Evolutionary conservation across 2,113 vertebrate genomes (phyloP), one percentile per base, ranked within the genome.

Genomic region (Potamarius usumacintae): DNA sequence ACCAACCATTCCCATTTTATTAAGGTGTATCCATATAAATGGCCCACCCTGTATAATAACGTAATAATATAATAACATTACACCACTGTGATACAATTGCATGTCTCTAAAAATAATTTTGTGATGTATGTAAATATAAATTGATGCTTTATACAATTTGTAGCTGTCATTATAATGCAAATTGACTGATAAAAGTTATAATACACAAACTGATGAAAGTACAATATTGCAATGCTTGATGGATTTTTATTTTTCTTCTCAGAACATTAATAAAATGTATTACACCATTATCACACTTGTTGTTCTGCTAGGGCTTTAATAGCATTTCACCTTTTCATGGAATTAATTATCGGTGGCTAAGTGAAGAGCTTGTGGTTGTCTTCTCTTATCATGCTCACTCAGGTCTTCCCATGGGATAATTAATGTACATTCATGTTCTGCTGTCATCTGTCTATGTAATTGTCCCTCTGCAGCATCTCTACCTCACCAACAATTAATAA

Each of bases 361-460:
- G 42, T 79, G 82, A 84, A 60, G 60, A 89, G 72, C 69, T 42
- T 79, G 72, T 78, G 62, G 22, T 65, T 65, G 85, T 81, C 58
- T 77, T 84, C n/a, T 67, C 89, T 88, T 88, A 90, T 90, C 84
- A 60, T 84, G 81, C 57, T 55, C 58, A 87, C 57, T n/a, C 87
- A 86, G 85, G 78, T 53, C 85, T 25, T 81, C 65, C 82, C 69
- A 58, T 69, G 55, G 81, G 72, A 83, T 90, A 65, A 82, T 86
- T 86, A 63, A 88, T 88, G 82, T 84, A 76, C 60, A 42, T 65
- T 88, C 65, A 50, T 84, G 74, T 69, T 76, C 65, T 57, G 27
- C 52, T 80, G 65, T 88, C 81, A 79, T 65, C 85, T 76, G 60
- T 67, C 20, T 86, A 25, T 71, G 88, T 86, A 80, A 84, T 89